Conservation (phyloP, 2,797 vertebrate genomes). For the Rhinichthys osculus region DNA sequence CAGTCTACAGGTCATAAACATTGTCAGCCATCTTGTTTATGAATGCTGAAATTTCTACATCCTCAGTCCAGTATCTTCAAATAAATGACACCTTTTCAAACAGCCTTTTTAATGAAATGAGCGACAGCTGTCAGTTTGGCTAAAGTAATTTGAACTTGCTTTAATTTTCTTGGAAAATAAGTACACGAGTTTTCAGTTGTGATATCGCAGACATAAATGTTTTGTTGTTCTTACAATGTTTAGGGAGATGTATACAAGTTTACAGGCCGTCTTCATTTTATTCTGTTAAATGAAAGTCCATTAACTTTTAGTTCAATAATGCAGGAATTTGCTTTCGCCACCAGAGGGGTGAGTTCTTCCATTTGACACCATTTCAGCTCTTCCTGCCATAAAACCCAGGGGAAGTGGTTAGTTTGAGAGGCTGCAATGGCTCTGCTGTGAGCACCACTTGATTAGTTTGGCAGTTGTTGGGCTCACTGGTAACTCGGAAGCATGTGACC, state of each 20-base stretch:
- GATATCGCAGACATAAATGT: neutral
- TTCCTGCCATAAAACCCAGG: neutral
- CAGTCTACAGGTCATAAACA: neutral
- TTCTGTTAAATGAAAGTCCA: neutral
- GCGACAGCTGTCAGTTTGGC: neutral
- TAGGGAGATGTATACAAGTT: neutral
- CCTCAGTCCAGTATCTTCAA: conserved; percentile 42
- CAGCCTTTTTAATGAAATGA: conserved; percentile 19
- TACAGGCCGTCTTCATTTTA: neutral
- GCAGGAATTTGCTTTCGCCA: neutral
- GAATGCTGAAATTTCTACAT: conserved; percentile 44
- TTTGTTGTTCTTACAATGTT: neutral
- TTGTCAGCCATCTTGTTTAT: conserved; percentile 42
- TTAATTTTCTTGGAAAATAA: neutral
- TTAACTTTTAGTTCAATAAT: neutral
- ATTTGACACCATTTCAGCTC: neutral
- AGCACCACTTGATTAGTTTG: neutral
- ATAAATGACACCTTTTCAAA: conserved; percentile 49
- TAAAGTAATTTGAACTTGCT: neutral
- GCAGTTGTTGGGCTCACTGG: neutral
- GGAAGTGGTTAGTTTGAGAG: neutral
- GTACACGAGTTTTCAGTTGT: neutral
- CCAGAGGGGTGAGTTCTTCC: neutral
- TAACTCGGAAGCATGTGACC: neutral
- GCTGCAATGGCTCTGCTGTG: neutral